phyloP scores from a whole-genome alignment of 2,113 vertebrate species.

The Gnathonemus echidnorhynchus region DNA sequence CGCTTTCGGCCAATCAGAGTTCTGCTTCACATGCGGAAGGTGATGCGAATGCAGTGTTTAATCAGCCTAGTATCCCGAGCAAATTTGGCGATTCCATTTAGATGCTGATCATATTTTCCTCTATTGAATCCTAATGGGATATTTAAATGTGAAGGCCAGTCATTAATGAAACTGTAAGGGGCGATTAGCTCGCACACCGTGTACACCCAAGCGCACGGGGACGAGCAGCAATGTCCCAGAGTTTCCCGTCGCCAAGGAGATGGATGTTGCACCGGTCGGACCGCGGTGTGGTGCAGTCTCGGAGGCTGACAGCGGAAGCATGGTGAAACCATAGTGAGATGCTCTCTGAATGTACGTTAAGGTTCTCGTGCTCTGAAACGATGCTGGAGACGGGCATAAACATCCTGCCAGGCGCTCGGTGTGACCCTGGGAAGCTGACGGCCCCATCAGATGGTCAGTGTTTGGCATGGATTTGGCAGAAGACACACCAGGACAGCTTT shows the following conservation, averaged over 20 bases:
- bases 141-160: conserved; percentile 34
- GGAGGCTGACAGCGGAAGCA: conserved; percentile 7
- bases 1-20: conserved; percentile 46
- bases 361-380: background rate
- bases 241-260: conserved; percentile 7
- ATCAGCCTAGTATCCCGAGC: conserved; percentile 47
- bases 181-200: conserved; percentile 29
- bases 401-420: background rate
- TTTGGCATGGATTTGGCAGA: background rate
- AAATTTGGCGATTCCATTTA: conserved; percentile 61
- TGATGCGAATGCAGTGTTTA: conserved; percentile 33
- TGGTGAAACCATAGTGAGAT: background rate
- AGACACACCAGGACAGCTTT: background rate
- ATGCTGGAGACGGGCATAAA: background rate
- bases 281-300: background rate
- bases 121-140: conserved; percentile 36
- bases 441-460: background rate
- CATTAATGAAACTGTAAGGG: conserved; percentile 26
- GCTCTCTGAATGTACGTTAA: background rate
- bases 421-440: background rate
- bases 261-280: background rate
- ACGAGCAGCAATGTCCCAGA: conserved; percentile 1
- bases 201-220: conserved; percentile 10
- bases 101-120: conserved; percentile 35
- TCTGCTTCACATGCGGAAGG: conserved; percentile 31